phyloP scores from a whole-genome alignment of 2,113 vertebrate species.

The Odobenus rosmarus region DNA sequence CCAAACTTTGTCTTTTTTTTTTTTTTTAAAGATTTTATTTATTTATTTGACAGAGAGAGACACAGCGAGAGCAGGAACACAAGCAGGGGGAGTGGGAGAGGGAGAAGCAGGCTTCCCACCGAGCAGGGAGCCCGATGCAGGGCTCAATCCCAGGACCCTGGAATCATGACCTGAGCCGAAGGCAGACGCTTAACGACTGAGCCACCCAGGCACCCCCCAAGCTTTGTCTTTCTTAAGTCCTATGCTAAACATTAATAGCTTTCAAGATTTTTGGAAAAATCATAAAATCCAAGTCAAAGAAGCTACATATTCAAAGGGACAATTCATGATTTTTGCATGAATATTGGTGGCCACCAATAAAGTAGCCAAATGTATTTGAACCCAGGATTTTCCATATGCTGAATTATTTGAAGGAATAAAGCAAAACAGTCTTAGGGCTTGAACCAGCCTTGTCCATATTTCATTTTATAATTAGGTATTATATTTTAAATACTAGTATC shows the following conservation, averaged over 20 bases:
- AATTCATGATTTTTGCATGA: not conserved
- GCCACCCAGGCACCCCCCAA: no score
- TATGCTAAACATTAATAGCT: not conserved
- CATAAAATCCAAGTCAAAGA: not conserved
- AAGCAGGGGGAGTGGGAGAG: no score
- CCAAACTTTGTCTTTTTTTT: not conserved
- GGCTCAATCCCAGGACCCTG: no score
- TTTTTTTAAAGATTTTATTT: no score
- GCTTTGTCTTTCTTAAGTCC: not conserved
- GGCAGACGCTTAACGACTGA: no score
- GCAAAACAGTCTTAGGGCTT: not conserved
- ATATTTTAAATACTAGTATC: not conserved
- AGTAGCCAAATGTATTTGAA: not conserved
- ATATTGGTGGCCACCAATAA: not conserved
- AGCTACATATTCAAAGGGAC: not conserved
- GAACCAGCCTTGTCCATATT: not conserved
- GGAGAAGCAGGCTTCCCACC: no score
- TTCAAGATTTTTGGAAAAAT: not conserved
- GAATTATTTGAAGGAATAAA: not conserved
- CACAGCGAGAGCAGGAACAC: no score
- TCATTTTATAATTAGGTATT: constrained; percentile 8
- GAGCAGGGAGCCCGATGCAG: no score
- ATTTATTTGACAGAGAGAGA: no score
- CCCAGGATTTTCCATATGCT: not conserved
- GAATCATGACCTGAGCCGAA: no score